Conservation (phyloP, 2,797 vertebrate genomes). For the Benthosema pterotum region DNA sequence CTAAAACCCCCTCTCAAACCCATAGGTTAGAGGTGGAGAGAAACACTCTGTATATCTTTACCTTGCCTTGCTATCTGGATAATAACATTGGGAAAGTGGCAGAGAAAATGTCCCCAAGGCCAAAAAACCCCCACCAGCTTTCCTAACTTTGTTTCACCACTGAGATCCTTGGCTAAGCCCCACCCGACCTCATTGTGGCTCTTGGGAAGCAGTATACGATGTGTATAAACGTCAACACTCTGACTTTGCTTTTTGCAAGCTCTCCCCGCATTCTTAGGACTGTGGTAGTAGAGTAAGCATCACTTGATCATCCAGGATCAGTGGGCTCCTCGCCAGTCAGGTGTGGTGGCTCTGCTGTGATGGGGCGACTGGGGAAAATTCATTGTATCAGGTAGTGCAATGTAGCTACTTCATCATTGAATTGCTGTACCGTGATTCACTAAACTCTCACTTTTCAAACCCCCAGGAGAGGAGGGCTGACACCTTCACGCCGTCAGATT, state of each 20-base stretch:
- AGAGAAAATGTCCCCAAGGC: slow-evolving; percentile 40
- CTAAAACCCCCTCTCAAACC: slow-evolving; percentile 57
- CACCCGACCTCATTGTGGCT: slow-evolving; percentile 48
- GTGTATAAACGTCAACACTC: slow-evolving; percentile 32
- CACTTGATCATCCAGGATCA: background rate
- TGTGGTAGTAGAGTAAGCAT: background rate
- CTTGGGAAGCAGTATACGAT: slow-evolving; percentile 32
- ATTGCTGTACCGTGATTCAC: slow-evolving; percentile 47
- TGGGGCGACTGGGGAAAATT: slow-evolving; percentile 19
- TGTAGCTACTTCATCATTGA: slow-evolving; percentile 67
- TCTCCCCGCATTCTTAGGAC: background rate
- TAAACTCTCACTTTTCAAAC: slow-evolving; percentile 29
- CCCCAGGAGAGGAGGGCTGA: slow-evolving; percentile 29
- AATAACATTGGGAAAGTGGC: slow-evolving; percentile 47
- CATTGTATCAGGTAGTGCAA: slow-evolving; percentile 63
- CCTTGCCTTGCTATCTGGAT: slow-evolving; percentile 41
- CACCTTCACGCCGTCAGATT: slow-evolving; percentile 20
- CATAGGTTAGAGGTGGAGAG: slow-evolving; percentile 55
- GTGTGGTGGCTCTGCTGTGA: slow-evolving; percentile 15
- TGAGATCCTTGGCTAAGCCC: slow-evolving; percentile 38
- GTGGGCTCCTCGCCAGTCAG: slow-evolving; percentile 4
- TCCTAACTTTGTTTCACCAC: slow-evolving; percentile 48
- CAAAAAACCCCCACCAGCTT: slow-evolving; percentile 41
- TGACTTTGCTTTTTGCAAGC: slow-evolving; percentile 27
- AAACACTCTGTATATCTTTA: slow-evolving; percentile 44